Conservation (phyloP, 2,888 invertebrate species). For the Teinopalpus imperialis region DNA sequence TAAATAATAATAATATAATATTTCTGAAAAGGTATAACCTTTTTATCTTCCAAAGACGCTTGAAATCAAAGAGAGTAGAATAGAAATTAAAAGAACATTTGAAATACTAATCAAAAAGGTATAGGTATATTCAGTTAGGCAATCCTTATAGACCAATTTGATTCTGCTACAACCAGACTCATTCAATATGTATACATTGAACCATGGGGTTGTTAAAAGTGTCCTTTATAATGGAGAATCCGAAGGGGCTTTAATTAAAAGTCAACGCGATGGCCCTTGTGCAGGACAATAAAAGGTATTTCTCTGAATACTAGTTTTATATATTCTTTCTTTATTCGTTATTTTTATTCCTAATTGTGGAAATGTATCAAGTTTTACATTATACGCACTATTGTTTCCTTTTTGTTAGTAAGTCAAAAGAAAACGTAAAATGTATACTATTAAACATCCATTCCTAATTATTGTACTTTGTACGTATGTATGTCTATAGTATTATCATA, state of each 20-base stretch:
- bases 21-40: no score
- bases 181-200: conserved; percentile 32
- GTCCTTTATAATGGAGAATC: conserved; percentile 66
- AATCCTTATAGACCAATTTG: conserved; percentile 24
- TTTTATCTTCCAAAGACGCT: no score
- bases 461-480: no score
- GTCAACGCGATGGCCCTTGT: conserved; percentile 60
- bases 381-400: no score
- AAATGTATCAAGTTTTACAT: no score
- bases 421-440: no score
- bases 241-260: conserved; percentile 76
- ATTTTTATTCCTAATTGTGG: conserved; percentile 31
- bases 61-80: no score
- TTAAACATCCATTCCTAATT: no score
- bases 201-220: conserved; percentile 62
- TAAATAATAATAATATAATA: no score
- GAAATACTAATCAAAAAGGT: conserved; percentile 4
- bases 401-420: no score
- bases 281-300: conserved; percentile 64
- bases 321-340: conserved; percentile 41
- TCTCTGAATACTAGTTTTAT: conserved; percentile 52
- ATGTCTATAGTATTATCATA: no score
- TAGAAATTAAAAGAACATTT: conserved; percentile 3
- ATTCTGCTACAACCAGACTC: conserved; percentile 21
- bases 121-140: conserved; percentile 12